Evolutionary conservation across 2,888 invertebrate genomes (phyloP).

Genomic region (Argyresthia albistria): DNA sequence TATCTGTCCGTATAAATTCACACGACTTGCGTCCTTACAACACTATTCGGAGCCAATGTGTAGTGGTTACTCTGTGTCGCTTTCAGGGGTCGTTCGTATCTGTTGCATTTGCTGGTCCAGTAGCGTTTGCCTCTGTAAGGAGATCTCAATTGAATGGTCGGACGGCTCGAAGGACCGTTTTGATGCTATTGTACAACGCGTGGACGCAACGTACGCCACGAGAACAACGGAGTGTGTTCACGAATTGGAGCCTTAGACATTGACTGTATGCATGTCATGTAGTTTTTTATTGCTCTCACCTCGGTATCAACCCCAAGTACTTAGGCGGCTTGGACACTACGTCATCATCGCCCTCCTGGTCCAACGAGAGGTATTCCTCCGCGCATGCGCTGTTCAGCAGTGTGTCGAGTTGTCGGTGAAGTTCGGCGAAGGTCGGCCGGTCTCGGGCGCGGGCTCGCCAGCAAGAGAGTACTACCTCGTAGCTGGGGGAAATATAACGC

Average conservation of each 20-base stretch:
- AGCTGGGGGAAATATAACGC: constrained; percentile 62
- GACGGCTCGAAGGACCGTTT: no score
- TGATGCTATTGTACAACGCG: no score
- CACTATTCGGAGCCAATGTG: constrained; percentile 35
- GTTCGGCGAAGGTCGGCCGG: constrained; percentile 79
- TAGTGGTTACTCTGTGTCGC: constrained; percentile 40
- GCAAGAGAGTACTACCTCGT: constrained; percentile 82
- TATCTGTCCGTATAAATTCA: no score
- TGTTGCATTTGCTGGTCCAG: constrained; percentile 23
- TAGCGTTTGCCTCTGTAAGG: constrained; percentile 32
- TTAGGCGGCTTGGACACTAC: constrained; percentile 14
- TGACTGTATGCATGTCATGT: no score
- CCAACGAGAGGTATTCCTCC: constrained; percentile 45
- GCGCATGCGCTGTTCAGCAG: constrained; percentile 42
- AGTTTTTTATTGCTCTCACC: not conserved
- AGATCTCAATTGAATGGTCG: not conserved
- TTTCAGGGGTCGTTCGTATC: constrained; percentile 39
- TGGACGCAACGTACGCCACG: no score
- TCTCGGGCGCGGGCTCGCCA: constrained; percentile 79
- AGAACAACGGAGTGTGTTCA: no score
- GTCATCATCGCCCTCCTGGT: constrained; percentile 26
- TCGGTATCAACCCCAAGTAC: constrained; percentile 3
- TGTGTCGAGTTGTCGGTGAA: constrained; percentile 54
- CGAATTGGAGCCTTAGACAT: no score
- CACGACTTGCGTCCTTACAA: constrained; percentile 15